A percentile compares a stretch with the other conserved stretches of the same genome.
Evolutionary conservation across 2,113 vertebrate genomes (phyloP).

Genomic region (Murina feae): DNA sequence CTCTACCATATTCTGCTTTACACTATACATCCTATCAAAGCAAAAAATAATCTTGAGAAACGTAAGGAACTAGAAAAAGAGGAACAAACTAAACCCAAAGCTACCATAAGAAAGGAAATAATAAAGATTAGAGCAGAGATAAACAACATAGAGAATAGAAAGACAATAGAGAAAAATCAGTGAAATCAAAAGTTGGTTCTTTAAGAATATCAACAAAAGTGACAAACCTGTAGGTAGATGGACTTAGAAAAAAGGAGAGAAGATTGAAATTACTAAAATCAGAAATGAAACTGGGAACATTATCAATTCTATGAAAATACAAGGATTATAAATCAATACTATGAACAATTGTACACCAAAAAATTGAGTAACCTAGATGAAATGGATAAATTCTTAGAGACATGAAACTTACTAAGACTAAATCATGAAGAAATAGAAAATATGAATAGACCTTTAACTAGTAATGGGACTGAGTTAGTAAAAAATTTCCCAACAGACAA

Average conservation of each 20-base stretch:
- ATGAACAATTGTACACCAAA: neutral
- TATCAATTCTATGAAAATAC: neutral
- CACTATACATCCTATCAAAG: neutral
- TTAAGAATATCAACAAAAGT: neutral
- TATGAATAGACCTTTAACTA: neutral
- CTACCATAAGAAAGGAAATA: neutral
- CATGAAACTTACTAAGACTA: neutral
- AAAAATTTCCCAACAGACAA: neutral
- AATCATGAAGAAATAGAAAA: neutral
- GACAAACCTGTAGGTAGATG: neutral
- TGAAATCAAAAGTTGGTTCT: neutral
- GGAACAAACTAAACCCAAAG: neutral
- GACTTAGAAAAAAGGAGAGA: neutral
- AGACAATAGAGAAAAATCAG: neutral
- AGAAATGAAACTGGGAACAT: neutral
- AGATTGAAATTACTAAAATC: neutral
- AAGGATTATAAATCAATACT: neutral
- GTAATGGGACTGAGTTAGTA: neutral
- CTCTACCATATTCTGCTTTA: neutral
- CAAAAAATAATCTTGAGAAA: neutral
- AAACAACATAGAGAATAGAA: neutral
- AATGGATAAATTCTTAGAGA: neutral
- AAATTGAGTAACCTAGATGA: neutral
- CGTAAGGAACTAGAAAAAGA: neutral
- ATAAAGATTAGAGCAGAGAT: neutral